Evolutionary conservation across 1,140 invertebrate species (phyloP), one percentile per base, ranked within the genome.

Genomic region (Theocolax elegans): DNA sequence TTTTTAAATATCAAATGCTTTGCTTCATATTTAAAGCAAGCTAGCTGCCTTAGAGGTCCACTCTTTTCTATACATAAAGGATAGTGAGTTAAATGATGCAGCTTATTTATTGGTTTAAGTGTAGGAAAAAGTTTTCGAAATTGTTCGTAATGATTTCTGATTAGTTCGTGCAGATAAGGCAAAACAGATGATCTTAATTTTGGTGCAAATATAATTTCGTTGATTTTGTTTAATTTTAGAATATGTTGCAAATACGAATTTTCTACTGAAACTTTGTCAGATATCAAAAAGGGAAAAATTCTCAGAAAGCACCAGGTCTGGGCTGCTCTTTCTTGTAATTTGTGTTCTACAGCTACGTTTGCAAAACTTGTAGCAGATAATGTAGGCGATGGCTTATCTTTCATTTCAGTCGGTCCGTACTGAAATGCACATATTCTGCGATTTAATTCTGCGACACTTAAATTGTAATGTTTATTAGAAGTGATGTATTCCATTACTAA

Each of bases 201-300:
- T 38, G 56, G 56, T 9, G 56, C 56, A 17, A 40, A 59, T 27
- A 59, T 19, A 15, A 59, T 59, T 59, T 59, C 56, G 15, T 40
- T 59, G 3, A 59, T 59, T 19, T 23, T 40, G 23, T 59, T 59
- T 13, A 59, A 15, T 7, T 17, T 38, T 6, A 59, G 6, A 21
- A 59, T 59, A 59, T 15, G 23, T 19, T 59, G 15, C 21, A 59
- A 42, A 23, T 40, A 59, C 15, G 31, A n/a, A 40, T 59, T 35
- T 23, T 59, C 38, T 12, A 3, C 10, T 19, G 31, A 12, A 2
- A 42, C 35, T 15, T 23, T 59, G 23, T 59, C 56, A 15, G 56
- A 40, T 8, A 59, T 19, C 6, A 59, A 13, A 23, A 59, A 59
- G 9, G 56, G 56, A 42, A 59, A 59, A 9, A 59, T 42, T 10